Evolutionary conservation across 2,888 invertebrate genomes (phyloP).

Genomic region (Lochmaea capreae): DNA sequence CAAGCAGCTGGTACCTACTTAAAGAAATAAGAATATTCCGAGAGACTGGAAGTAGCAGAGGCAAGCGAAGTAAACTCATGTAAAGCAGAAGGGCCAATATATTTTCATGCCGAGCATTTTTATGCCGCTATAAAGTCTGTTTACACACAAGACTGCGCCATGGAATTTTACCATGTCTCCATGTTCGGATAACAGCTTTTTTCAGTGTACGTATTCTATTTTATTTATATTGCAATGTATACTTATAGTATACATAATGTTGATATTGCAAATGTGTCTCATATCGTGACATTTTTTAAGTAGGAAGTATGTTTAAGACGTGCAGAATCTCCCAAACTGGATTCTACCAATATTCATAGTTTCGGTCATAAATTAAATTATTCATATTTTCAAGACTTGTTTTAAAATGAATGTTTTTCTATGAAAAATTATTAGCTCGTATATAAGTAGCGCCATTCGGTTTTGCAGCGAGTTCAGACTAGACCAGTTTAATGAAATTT

Average conservation of each 20-base stretch:
- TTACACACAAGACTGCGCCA: constrained; percentile 32
- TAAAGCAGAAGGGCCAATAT: constrained; percentile 39
- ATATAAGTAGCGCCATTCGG: too few relatives aligned
- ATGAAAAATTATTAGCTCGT: too few relatives aligned
- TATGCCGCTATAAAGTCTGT: constrained; percentile 38
- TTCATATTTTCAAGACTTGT: too few relatives aligned
- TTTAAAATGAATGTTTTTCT: too few relatives aligned
- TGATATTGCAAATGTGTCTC: constrained; percentile 6
- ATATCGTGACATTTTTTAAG: neutral
- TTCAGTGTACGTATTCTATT: constrained; percentile 30
- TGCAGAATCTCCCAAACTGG: neutral
- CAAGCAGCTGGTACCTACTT: constrained; percentile 6
- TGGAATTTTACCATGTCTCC: constrained; percentile 26
- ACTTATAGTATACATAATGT: constrained; percentile 14
- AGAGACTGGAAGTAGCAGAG: constrained; percentile 9
- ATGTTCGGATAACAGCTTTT: constrained; percentile 37
- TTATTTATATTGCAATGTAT: constrained; percentile 26
- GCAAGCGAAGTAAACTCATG: constrained; percentile 29
- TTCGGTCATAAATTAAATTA: too few relatives aligned
- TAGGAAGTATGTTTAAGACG: neutral
- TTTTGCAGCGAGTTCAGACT: too few relatives aligned
- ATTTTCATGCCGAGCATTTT: constrained; percentile 39
- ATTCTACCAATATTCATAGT: too few relatives aligned
- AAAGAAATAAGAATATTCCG: constrained; percentile 8
- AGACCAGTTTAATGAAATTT: too few relatives aligned